These are phyloP conservation scores for Platypus cylindrus DNA, from an alignment of 2,888 invertebrate genomes.

Conservation along the genomic window DNA sequence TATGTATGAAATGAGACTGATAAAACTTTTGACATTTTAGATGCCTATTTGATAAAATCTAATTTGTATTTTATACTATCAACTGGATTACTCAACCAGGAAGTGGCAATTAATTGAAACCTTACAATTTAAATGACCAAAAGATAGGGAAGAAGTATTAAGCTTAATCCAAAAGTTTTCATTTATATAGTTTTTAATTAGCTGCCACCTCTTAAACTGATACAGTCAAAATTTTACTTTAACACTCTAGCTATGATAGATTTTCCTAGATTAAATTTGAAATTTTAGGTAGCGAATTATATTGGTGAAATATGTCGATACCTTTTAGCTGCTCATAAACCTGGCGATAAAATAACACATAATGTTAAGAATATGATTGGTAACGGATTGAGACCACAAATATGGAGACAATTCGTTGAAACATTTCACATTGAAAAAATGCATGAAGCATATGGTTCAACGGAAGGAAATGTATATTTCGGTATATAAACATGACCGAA, in stretches of 20 bases:
- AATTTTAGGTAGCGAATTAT: slow-evolving; percentile 64
- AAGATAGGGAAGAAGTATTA: too few relatives aligned
- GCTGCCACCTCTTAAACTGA: too few relatives aligned
- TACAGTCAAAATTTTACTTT: too few relatives aligned
- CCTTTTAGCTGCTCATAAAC: slow-evolving; percentile 56
- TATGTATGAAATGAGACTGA: too few relatives aligned
- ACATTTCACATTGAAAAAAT: slow-evolving; percentile 49
- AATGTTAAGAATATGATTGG: slow-evolving; percentile 77
- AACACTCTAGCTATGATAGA: background rate
- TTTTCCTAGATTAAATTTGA: slow-evolving; percentile 3
- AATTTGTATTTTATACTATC: too few relatives aligned
- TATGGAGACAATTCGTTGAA: slow-evolving; percentile 82
- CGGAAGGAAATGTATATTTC: slow-evolving; percentile 93
- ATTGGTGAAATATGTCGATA: slow-evolving; percentile 87
- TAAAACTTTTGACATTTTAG: too few relatives aligned
- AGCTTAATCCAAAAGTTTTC: too few relatives aligned
- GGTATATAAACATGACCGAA: slow-evolving; percentile 40
- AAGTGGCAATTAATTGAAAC: too few relatives aligned
- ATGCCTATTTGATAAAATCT: too few relatives aligned
- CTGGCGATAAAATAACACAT: slow-evolving; percentile 51
- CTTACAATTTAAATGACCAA: too few relatives aligned
- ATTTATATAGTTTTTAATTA: too few relatives aligned
- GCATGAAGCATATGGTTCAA: slow-evolving; percentile 92
- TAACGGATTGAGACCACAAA: slow-evolving; percentile 86
- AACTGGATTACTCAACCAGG: too few relatives aligned